Base-by-base conservation (phyloP, 2,113 vertebrate species). In the Calypte anna region DNA sequence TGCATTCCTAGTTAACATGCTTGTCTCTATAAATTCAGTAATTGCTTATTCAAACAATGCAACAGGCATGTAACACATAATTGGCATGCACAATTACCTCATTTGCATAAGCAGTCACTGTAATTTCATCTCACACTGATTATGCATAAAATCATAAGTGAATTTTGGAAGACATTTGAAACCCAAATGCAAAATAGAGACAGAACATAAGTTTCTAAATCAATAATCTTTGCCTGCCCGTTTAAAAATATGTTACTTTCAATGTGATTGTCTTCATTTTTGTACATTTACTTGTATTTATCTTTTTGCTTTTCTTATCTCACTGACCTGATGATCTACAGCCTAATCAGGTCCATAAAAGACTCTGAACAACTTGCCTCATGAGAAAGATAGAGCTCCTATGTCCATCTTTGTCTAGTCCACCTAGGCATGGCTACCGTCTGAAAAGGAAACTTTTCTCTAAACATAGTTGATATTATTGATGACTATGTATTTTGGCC, bases 11-110 rank as follows among this genome's bases (percentile, higher is more conserved):
- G 95, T 93, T 96, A 97, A 94, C 81, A 90, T 74, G 81, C 82
- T 94, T 94, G 91, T 96, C 94, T 95, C 68, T 48, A 58, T 91
- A 94, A 94, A 94, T 95, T 95, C 89, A 92, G 70, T 94, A 95
- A 96, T 96, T 94, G 93, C 70, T 92, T 94, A 92, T 96, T 96
- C 91, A 92, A 93, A 84, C 78, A 92, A 87, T 58, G 87, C 77
- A 94, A 91, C 86, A 87, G 91, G 62, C 84, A 79, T 92, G 88
- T 79, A 94, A 92, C 80, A 90, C 73, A 78, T 96, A 96, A 96
- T 91, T 96, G 95, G 76, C 15, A 7, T 79, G 81, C 81, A 93
- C 89, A 93, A 80, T 94, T 95, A 90, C 75, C 87, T 94, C 63
- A 92, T 96, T 94, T 96, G 78, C 93, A 95, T 94, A 70, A 87